phyloP scores from a whole-genome alignment of 2,888 invertebrate species.

The Ormyrus nitidulus region DNA sequence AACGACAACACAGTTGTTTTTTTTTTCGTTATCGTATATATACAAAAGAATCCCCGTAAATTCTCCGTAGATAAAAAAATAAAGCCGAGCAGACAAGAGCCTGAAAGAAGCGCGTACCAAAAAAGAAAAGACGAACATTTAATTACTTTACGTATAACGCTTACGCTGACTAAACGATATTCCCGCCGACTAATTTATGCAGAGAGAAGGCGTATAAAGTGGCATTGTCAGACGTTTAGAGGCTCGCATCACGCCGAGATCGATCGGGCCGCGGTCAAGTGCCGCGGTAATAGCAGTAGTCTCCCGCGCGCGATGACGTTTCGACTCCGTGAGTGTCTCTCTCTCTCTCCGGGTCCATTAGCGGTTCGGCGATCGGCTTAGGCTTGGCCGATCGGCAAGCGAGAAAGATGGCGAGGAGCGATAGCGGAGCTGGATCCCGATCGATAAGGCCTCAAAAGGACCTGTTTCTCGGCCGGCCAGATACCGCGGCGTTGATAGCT shows the following conservation, averaged over 20 bases:
- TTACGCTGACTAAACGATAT: slow-evolving; percentile 40
- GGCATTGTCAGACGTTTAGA: slow-evolving; percentile 15
- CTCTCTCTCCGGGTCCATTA: no score
- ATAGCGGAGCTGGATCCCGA: slow-evolving; percentile 35
- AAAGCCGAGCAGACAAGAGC: no score
- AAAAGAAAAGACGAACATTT: slow-evolving; percentile 19
- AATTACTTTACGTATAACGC: slow-evolving; percentile 9
- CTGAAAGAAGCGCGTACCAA: neutral
- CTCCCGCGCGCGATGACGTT: no score
- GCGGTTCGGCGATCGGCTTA: no score
- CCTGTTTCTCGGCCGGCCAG: slow-evolving; percentile 59
- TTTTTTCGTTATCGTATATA: no score
- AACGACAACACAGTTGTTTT: no score
- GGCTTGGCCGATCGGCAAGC: no score
- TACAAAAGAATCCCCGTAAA: no score
- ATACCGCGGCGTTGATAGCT: slow-evolving; percentile 49
- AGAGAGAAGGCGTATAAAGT: neutral
- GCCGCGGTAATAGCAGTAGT: no score
- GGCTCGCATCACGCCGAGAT: slow-evolving; percentile 6
- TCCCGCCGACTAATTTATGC: slow-evolving; percentile 39
- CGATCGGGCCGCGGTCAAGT: slow-evolving; percentile 15
- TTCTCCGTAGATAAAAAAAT: no score
- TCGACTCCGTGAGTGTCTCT: no score
- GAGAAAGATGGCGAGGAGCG: slow-evolving; percentile 49
- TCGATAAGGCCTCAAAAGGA: slow-evolving; percentile 32